Base-by-base conservation (phyloP, 2,113 vertebrate species). In the Myotis davidii region DNA sequence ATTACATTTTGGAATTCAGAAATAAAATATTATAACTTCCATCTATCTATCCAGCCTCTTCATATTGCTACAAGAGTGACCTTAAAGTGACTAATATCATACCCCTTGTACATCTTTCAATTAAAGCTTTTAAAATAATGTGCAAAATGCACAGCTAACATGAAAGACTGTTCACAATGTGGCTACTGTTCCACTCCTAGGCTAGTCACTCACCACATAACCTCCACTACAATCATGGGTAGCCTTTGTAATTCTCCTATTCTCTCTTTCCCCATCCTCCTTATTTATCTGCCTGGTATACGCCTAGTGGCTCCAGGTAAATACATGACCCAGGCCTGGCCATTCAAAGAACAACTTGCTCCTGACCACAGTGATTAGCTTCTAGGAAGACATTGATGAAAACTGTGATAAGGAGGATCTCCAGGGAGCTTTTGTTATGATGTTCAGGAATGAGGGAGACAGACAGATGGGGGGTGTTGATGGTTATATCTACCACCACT, bases 1-100 rank as follows among this genome's bases (percentile, higher is more conserved):
- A 85, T 14, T 65, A 48, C 74, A 87, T 64, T 82, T 34, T 42
- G 12, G 37, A 84, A 92, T 32, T 94, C 27, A 85, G 14, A 32
- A 81, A 82, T 81, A 91, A 89, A 89, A 84, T 70, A 39, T 27
- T 42, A 23, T 16, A 84, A 87, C 39, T 88, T 90, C 32, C 56
- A 50, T 29, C 34, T 84, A 8, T 42, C 48, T 37, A 3, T 52
- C 9, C 65, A 32, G 18, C 39, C 16, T 54, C 52, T 90, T 70
- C 37, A 52, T 29, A 85, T 69, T 76, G 1, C 6, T 29, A 76
- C 2, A 37, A 67, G 27, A 88, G 52, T 73, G 34, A 88, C 72
- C 20, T 64, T 88, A 90, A 52, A 82, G 65, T 37, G 88, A 50
- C 7, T 56, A 77, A 78, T 81, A 8, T 25, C 42, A 54, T 50